Base-by-base conservation (phyloP, 2,113 vertebrate genomes). In the Rhipidura dahli region DNA sequence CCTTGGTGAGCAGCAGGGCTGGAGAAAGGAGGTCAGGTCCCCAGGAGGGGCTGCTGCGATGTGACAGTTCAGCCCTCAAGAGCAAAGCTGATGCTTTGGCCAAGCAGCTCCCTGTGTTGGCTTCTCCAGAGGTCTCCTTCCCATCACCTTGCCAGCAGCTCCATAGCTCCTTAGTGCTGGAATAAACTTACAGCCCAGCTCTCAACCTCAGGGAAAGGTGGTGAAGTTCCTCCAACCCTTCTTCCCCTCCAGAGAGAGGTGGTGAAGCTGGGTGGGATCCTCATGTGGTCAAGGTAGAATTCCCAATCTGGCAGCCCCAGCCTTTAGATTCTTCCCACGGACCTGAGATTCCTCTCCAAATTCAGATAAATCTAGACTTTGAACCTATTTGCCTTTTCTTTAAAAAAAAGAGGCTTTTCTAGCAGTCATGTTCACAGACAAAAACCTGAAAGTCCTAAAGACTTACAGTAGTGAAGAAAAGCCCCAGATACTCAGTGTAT, bases 401-500 rank as follows among this genome's bases (percentile, higher is more conserved):
- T 11, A 39, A 39, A 22, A 42, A 33, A 30, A 54, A 39, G 21
- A 5, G 6, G 4, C 1, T 7, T 39, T 65, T 78, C 47, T 42
- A 75, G 33, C 15, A 31, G 1, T 69, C 7, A 0, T 10, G 11
- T 59, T 79, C 1, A 4, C 13, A 69, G 35, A n/a, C 7, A 11
- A 53, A 73, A 83, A 4, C 24, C 37, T 49, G 21, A n/a, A 47
- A 90, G 24, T 22, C 7, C 10, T 64, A 30, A 57, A 47, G 17
- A 54, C 51, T 51, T 28, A 19, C 1, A 79, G 7, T 3, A 5
- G 0, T 7, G 18, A 76, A 45, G 57, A 90, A 83, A 63, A 37
- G 0, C 0, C 28, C 7, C 6, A 31, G 15, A 53, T 35, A 5
- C 40, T 68, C 1, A 1, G 3, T 33, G 15, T 35, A 3, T 24